phyloP scores from a whole-genome alignment of 2,888 invertebrate genomes.

The Idaea dimidiata region DNA sequence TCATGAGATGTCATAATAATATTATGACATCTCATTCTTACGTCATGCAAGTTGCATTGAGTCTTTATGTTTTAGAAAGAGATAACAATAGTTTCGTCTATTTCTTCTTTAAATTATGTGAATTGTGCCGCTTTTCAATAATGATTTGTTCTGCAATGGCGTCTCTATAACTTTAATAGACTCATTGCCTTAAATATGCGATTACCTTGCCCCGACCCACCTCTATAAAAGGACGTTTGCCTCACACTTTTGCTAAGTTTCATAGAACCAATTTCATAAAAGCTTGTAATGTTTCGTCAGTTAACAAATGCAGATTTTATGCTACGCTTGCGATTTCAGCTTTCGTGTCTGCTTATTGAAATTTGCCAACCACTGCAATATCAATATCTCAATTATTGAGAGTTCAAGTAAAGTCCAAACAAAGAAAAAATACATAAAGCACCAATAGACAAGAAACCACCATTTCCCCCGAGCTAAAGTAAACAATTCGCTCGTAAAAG shows the following conservation, averaged over 20 bases:
- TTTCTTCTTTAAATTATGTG: no score
- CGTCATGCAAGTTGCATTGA: no score
- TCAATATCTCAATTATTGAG: conserved; percentile 8
- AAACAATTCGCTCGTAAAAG: conserved; percentile 60
- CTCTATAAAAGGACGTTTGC: conserved; percentile 32
- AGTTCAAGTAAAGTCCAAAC: no score
- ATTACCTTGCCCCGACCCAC: conserved; percentile 23
- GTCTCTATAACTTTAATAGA: no score
- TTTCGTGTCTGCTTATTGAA: neutral
- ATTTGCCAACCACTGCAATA: neutral
- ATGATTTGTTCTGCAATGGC: no score
- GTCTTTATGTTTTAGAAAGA: no score
- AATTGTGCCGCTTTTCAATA: no score
- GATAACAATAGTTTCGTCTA: no score
- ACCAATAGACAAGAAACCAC: conserved; percentile 46
- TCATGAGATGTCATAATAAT: no score
- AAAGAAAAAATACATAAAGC: conserved; percentile 43
- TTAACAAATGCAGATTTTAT: neutral
- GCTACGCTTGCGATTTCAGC: neutral
- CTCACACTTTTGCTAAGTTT: conserved; percentile 27
- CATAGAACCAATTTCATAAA: neutral
- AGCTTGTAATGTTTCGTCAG: neutral
- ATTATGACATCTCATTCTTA: no score
- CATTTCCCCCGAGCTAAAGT: conserved; percentile 49
- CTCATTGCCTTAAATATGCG: conserved; percentile 35